These are phyloP conservation scores for Sterrhoptilus dennistouni DNA, from an alignment of 2,113 vertebrate species.

Conservation along the genomic window DNA sequence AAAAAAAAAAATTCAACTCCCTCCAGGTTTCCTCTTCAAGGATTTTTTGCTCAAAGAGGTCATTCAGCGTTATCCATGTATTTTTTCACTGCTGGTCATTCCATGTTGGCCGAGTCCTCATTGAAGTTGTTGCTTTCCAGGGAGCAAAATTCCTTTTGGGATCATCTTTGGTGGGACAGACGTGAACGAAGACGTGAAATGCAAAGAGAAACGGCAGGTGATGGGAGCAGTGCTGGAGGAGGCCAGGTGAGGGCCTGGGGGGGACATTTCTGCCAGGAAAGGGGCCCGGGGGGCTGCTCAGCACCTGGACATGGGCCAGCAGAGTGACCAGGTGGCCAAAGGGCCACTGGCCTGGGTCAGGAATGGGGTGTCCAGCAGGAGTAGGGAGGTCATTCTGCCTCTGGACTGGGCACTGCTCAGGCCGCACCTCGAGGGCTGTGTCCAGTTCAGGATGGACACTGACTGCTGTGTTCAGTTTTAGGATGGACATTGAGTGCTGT, in stretches of 20 bases:
- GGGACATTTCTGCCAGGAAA: not conserved
- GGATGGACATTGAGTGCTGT: no score
- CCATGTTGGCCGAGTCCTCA: not conserved
- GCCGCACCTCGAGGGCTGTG: no score
- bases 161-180: conserved; percentile 95
- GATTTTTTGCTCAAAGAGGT: not conserved
- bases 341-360: no score
- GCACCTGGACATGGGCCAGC: no score
- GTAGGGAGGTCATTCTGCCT: no score
- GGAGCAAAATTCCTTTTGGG: conserved; percentile 84
- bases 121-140: conserved; percentile 61
- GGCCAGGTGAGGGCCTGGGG: conserved; percentile 80
- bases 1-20: not conserved
- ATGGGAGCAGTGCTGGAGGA: conserved; percentile 88
- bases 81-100: not conserved
- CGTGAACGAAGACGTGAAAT: conserved; percentile 90
- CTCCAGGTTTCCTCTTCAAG: not conserved
- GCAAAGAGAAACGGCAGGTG: conserved; percentile 78
- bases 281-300: no score
- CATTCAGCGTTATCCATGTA: not conserved
- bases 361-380: no score
- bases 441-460: no score
- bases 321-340: no score
- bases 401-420: no score
- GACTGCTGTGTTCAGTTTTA: no score